These are phyloP conservation scores for Heterohyrax brucei DNA, from an alignment of 2,797 vertebrate species.

Conservation along the genomic window DNA sequence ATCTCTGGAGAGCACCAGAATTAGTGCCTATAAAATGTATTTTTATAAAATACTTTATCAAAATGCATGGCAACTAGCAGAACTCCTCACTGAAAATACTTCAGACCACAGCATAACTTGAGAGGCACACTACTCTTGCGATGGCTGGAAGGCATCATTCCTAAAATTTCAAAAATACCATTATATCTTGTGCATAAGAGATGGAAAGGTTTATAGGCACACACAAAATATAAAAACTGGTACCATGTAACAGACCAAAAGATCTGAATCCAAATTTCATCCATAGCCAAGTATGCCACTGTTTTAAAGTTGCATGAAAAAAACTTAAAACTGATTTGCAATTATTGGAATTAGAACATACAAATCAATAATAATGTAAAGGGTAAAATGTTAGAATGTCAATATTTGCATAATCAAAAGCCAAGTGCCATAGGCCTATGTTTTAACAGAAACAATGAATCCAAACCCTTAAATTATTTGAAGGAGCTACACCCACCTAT, in stretches of 20 bases:
- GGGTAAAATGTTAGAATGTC: conserved; percentile 63
- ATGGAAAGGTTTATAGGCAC: conserved; percentile 45
- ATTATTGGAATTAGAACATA: conserved; percentile 61
- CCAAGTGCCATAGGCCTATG: conserved; percentile 67
- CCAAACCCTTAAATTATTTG: conserved; percentile 63
- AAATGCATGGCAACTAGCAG: conserved; percentile 68
- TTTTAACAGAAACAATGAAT: conserved; percentile 71
- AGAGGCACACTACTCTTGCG: conserved; percentile 42
- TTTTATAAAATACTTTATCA: conserved; percentile 38
- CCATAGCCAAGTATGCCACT: conserved; percentile 65
- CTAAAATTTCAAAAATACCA: conserved; percentile 41
- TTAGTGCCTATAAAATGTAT: conserved; percentile 51
- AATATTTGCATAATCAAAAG: conserved; percentile 73
- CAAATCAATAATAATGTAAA: conserved; percentile 59
- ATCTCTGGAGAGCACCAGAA: conserved; percentile 63
- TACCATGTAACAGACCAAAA: conserved; percentile 63
- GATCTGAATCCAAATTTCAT: conserved; percentile 76
- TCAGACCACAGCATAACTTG: conserved; percentile 48
- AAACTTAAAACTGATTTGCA: conserved; percentile 69
- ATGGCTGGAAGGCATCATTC: conserved; percentile 35
- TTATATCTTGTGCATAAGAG: conserved; percentile 63
- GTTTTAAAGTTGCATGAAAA: conserved; percentile 73
- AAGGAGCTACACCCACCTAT: conserved; percentile 57
- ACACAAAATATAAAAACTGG: conserved; percentile 66
- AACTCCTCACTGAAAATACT: conserved; percentile 66